Percentiles rank a stretch among this genome's conserved stretches.
phyloP scores from a whole-genome alignment of 2,113 vertebrate genomes.

The Phaethon lepturus region DNA sequence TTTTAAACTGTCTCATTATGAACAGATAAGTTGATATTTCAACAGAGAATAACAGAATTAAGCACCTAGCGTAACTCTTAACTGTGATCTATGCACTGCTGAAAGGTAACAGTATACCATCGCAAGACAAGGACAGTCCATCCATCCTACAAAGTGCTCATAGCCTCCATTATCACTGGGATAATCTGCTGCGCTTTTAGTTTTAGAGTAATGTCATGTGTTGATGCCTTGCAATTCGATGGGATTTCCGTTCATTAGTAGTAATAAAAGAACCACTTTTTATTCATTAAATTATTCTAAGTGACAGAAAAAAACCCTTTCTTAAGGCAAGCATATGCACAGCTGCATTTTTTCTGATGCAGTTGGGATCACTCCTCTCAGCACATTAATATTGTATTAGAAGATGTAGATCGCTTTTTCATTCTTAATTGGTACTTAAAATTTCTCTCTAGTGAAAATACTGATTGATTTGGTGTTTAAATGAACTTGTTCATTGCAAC shows the following conservation, averaged over 20 bases:
- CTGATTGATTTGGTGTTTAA: constrained; percentile 92
- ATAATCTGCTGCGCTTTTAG: constrained; percentile 21
- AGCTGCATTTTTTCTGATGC: constrained; percentile 75
- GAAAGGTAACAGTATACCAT: not conserved
- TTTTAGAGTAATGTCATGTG: not conserved
- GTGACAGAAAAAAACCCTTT: constrained; percentile 40
- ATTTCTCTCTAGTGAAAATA: constrained; percentile 87
- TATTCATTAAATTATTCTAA: constrained; percentile 67
- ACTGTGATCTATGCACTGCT: constrained; percentile 14
- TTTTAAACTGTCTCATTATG: not conserved
- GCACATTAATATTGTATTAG: constrained; percentile 89
- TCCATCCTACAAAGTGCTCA: constrained; percentile 11
- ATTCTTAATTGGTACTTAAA: constrained; percentile 92
- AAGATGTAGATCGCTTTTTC: constrained; percentile 85
- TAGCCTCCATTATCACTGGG: constrained; percentile 24
- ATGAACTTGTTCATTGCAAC: constrained; percentile 83
- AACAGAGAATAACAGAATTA: not conserved
- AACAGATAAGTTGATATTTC: constrained; percentile 24
- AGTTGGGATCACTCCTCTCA: constrained; percentile 86
- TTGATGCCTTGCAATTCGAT: constrained; percentile 56
- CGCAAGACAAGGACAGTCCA: not conserved
- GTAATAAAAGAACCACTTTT: constrained; percentile 63
- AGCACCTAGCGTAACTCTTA: not conserved
- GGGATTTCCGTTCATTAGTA: constrained; percentile 48
- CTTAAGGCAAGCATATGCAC: constrained; percentile 56